Evolutionary conservation across 2,797 vertebrate genomes (phyloP), one percentile per base, ranked within the genome.

Genomic region (Sciaenops ocellatus): DNA sequence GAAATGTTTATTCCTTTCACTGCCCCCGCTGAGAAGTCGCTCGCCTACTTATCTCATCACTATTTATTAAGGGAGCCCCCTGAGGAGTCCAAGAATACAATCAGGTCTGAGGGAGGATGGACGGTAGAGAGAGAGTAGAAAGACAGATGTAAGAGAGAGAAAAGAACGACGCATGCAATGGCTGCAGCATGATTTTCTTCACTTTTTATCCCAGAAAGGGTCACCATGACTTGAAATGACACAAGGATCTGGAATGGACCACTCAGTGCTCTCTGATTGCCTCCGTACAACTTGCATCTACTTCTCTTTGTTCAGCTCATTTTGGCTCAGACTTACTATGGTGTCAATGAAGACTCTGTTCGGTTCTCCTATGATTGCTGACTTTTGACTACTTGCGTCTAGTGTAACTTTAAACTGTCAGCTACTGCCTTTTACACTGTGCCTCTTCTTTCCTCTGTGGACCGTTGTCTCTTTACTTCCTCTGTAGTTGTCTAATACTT

Each of bases 21-120:
- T 73, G 69, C 79, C 80, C 34, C 89, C 66, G 26, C 90, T 83
- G 90, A 93, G 90, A 90, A 88, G 83, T 48, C 79, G 80, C 80
- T 85, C 85, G 83, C 81, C 84, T 85, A 90, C 85, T 93, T 93
- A 93, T 92, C 89, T 93, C 90, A 91, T 94, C 85, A 91, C 93
- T 93, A 94, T 94, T 90, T 93, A 94, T 92, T 90, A 90, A 90
- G 80, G 68, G 63, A 84, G 78, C 64, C 84, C 34, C 80, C 76
- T 57, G 68, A 83, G 81, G 87, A 79, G 84, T 79, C 79, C 13
- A 26, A 79, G 76, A 66, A 72, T 62, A 73, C 65, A 77, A 81
- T 85, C 80, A 80, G 51, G 76, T 79, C 24, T 78, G 55, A 77
- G 59, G 5, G 50, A 75, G 47, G 57, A 79, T 60, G 52, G 56